A percentile compares a stretch with the other conserved stretches of the same genome.
Conservation (phyloP, 2,113 vertebrate genomes). For the Brachypteracias leptosomus region DNA sequence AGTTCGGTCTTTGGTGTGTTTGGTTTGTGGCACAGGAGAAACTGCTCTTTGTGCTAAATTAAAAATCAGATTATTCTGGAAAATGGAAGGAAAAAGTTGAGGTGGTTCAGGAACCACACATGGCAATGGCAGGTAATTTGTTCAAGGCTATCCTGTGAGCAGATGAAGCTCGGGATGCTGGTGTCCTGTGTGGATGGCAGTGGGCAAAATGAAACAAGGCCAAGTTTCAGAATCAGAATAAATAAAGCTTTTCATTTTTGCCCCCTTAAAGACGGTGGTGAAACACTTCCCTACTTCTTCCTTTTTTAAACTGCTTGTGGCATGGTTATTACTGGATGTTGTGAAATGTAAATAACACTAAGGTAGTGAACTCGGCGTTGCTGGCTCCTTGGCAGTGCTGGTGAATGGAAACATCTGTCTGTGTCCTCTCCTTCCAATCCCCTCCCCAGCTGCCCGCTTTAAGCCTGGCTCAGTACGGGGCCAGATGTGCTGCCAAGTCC, state of each 20-base stretch:
- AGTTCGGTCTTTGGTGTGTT: fast-evolving
- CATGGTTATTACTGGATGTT: not conserved
- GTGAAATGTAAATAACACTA: slow-evolving; percentile 53
- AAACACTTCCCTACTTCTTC: not conserved
- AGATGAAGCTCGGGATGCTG: not conserved
- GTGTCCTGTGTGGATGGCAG: not conserved
- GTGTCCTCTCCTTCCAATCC: not conserved
- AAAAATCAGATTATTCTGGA: not conserved
- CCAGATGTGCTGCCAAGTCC: not conserved
- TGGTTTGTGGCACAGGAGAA: not conserved
- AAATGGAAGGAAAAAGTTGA: not conserved
- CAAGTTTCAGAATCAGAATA: not conserved
- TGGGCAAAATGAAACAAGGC: not conserved
- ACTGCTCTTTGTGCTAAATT: not conserved
- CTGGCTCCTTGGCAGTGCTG: not conserved
- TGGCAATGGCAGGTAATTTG: not conserved
- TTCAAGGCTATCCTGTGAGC: fast-evolving
- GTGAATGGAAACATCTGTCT: slow-evolving; percentile 60
- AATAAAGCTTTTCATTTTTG: not conserved
- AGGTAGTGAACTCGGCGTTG: slow-evolving; percentile 21
- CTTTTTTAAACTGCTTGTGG: not conserved
- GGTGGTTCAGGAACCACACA: not conserved
- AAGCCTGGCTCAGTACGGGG: not conserved
- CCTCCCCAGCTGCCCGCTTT: not conserved
- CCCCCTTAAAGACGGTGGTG: fast-evolving